Evolutionary conservation across 2,113 vertebrate genomes (phyloP).

Genomic region (Petroica traversi): DNA sequence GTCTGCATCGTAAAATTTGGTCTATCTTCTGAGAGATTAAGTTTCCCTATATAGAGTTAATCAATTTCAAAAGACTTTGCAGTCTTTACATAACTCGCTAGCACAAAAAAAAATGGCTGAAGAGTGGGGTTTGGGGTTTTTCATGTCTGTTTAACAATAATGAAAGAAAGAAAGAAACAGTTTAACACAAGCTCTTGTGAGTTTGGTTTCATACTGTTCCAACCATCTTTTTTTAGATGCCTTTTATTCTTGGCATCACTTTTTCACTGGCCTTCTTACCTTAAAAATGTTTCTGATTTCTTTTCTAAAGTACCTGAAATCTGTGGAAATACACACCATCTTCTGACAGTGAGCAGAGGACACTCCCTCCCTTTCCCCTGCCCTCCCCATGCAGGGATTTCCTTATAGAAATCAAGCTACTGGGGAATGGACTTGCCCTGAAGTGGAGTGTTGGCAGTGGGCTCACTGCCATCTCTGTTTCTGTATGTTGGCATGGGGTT

Average conservation of each 20-base stretch:
- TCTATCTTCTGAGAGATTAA: not conserved
- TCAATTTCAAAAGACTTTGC: not conserved
- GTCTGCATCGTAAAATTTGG: not conserved
- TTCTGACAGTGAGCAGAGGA: not conserved
- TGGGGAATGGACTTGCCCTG: not conserved
- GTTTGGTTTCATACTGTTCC: not conserved
- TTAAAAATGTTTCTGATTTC: not conserved
- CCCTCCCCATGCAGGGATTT: not conserved
- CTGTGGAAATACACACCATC: not conserved
- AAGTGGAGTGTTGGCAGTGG: not conserved
- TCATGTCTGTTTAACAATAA: not conserved
- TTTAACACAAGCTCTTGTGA: not conserved
- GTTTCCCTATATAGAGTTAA: not conserved
- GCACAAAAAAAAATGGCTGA: not conserved
- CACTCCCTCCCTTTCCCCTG: rapidly evolving
- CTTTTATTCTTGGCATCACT: not conserved
- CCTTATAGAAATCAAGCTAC: not conserved
- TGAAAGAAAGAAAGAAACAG: not conserved
- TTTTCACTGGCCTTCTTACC: not conserved
- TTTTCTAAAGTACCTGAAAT: not conserved
- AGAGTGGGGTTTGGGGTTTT: not conserved
- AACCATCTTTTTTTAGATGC: not conserved
- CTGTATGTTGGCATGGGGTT: not conserved
- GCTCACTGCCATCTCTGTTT: not conserved
- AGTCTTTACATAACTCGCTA: not conserved